These are phyloP conservation scores for Phaethon lepturus DNA, from an alignment of 2,113 vertebrate species.

Conservation along the genomic window DNA sequence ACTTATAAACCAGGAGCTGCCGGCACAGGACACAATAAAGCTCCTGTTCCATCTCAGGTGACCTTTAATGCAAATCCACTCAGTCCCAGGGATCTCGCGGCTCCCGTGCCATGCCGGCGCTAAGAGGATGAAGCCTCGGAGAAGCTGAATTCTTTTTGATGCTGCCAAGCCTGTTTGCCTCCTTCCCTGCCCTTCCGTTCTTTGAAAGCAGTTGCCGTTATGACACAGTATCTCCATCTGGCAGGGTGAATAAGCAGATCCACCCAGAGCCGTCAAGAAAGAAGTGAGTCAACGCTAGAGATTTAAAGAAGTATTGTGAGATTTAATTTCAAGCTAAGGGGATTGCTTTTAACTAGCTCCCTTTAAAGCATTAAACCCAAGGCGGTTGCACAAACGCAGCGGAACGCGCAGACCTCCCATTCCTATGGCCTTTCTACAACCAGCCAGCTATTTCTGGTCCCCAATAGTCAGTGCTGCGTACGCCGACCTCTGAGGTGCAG, in stretches of 20 bases:
- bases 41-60: slow-evolving; percentile 53
- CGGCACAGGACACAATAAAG: neutral
- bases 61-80: slow-evolving; percentile 53
- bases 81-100: neutral
- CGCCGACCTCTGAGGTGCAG: fast-evolving
- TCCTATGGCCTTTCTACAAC: neutral
- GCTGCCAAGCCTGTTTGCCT: slow-evolving; percentile 69
- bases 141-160: slow-evolving; percentile 44
- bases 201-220: slow-evolving; percentile 69
- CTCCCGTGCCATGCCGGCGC: neutral
- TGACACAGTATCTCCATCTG: slow-evolving; percentile 74
- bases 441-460: neutral
- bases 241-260: slow-evolving; percentile 71
- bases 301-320: slow-evolving; percentile 61
- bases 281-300: slow-evolving; percentile 42
- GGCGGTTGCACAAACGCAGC: neutral
- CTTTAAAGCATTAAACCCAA: neutral
- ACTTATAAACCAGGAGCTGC: neutral
- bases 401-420: neutral
- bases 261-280: slow-evolving; percentile 55
- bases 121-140: slow-evolving; percentile 69
- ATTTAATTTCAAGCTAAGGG: slow-evolving; percentile 24
- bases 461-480: neutral
- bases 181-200: slow-evolving; percentile 67
- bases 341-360: slow-evolving; percentile 47